A percentile compares a stretch with the other conserved stretches of the same genome.
phyloP scores from a whole-genome alignment of 2,888 invertebrate species.

The Epicampocera succincta region DNA sequence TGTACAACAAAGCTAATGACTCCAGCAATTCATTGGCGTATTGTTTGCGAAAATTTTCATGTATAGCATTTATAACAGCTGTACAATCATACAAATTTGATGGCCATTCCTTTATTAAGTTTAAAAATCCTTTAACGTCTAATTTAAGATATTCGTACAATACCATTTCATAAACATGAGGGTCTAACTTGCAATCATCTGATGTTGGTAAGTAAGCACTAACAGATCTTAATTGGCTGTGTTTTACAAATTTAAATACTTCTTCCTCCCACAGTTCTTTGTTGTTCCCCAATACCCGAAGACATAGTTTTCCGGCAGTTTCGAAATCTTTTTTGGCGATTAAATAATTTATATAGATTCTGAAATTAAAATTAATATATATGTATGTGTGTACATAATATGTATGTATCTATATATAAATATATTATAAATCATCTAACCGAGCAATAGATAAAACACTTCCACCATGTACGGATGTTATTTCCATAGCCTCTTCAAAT shows the following conservation, averaged over 20 bases:
- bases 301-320: slow-evolving; percentile 92
- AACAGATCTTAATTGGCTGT: slow-evolving; percentile 90
- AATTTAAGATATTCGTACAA: slow-evolving; percentile 94
- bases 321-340: slow-evolving; percentile 87
- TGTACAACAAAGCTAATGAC: slow-evolving; percentile 93
- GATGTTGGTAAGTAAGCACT: slow-evolving; percentile 90
- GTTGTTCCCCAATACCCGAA: slow-evolving; percentile 90
- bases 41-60: slow-evolving; percentile 89
- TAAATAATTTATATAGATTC: slow-evolving; percentile 91
- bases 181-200: slow-evolving; percentile 87
- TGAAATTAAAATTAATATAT: slow-evolving; percentile 60
- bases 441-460: slow-evolving; percentile 77
- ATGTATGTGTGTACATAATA: too few relatives aligned
- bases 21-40: slow-evolving; percentile 90
- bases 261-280: slow-evolving; percentile 95
- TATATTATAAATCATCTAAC: slow-evolving; percentile 70
- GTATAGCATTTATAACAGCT: slow-evolving; percentile 92
- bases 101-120: slow-evolving; percentile 94
- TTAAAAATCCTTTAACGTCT: slow-evolving; percentile 90
- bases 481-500: slow-evolving; percentile 92
- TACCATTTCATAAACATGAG: slow-evolving; percentile 96
- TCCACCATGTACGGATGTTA: slow-evolving; percentile 87
- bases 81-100: slow-evolving; percentile 91
- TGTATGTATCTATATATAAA: too few relatives aligned
- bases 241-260: slow-evolving; percentile 93